A percentile compares a stretch with the other conserved stretches of the same genome.
Evolutionary conservation across 2,113 vertebrate species (phyloP).

Genomic region (Corynorhinus townsendii): DNA sequence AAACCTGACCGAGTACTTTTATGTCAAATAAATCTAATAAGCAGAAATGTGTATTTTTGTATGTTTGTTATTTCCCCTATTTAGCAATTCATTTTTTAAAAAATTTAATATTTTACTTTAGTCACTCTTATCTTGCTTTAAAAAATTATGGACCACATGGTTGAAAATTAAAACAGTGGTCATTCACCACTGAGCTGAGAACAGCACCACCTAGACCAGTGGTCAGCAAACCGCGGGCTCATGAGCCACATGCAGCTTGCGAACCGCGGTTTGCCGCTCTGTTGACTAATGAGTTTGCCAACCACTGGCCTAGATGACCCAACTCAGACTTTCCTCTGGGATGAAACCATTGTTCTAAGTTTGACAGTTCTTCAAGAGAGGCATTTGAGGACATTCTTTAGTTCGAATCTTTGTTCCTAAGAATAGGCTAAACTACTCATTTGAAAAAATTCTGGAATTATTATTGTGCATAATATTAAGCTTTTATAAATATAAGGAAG

Average conservation of each 20-base stretch:
- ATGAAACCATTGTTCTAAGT: not conserved
- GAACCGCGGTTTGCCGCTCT: too few relatives aligned
- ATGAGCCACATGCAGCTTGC: too few relatives aligned
- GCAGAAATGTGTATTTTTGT: not conserved
- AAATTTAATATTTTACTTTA: not conserved
- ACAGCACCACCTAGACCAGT: not conserved
- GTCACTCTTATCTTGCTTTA: not conserved
- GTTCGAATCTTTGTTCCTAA: not conserved
- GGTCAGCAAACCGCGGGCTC: too few relatives aligned
- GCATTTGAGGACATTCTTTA: not conserved
- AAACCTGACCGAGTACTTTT: not conserved
- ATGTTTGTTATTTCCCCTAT: not conserved
- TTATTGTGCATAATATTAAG: not conserved
- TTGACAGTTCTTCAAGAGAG: not conserved
- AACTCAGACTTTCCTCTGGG: not conserved
- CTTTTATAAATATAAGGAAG: not conserved
- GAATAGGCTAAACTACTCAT: not conserved
- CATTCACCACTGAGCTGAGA: not conserved
- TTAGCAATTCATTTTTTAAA: not conserved
- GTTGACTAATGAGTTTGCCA: too few relatives aligned
- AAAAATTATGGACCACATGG: not conserved
- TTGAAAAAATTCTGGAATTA: not conserved
- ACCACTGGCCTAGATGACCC: not conserved
- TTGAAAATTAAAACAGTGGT: not conserved
- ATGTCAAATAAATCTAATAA: not conserved